A percentile compares a stretch with the other conserved stretches of the same genome.
These are phyloP conservation scores for Euphydryas editha DNA, from an alignment of 2,888 invertebrate species.

Conservation along the genomic window DNA sequence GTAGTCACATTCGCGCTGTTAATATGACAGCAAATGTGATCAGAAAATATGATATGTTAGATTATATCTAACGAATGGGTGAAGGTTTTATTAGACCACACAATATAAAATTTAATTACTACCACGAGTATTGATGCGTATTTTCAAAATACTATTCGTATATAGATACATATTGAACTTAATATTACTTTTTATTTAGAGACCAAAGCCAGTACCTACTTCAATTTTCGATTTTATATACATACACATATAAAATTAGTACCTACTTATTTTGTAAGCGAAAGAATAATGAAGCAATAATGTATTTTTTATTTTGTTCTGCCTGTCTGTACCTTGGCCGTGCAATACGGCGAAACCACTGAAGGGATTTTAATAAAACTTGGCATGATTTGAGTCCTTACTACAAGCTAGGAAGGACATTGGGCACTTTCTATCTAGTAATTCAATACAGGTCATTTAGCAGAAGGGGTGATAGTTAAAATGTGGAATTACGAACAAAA, in stretches of 20 bases:
- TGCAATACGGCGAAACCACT: too few relatives aligned
- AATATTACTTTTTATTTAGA: not conserved
- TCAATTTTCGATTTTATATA: not conserved
- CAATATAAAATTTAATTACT: constrained; percentile 37
- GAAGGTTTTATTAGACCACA: constrained; percentile 66
- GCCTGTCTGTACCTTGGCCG: too few relatives aligned
- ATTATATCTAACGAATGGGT: constrained; percentile 58
- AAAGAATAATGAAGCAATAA: too few relatives aligned
- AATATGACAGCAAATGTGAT: constrained; percentile 56
- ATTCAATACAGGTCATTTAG: too few relatives aligned
- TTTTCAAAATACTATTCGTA: not conserved
- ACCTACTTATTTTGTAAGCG: too few relatives aligned
- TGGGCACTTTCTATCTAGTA: too few relatives aligned
- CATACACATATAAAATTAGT: not conserved
- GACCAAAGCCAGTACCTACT: not conserved
- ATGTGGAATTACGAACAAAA: too few relatives aligned
- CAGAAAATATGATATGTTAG: constrained; percentile 60
- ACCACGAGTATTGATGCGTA: not conserved
- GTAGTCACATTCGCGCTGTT: constrained; percentile 49
- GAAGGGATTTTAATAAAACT: too few relatives aligned
- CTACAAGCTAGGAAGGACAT: too few relatives aligned
- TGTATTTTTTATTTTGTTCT: too few relatives aligned
- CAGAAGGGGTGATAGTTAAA: too few relatives aligned
- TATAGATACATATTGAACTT: not conserved
- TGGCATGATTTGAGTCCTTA: too few relatives aligned